Conservation (phyloP, 2,113 vertebrate genomes). For the Reinhardtius hippoglossoides region DNA sequence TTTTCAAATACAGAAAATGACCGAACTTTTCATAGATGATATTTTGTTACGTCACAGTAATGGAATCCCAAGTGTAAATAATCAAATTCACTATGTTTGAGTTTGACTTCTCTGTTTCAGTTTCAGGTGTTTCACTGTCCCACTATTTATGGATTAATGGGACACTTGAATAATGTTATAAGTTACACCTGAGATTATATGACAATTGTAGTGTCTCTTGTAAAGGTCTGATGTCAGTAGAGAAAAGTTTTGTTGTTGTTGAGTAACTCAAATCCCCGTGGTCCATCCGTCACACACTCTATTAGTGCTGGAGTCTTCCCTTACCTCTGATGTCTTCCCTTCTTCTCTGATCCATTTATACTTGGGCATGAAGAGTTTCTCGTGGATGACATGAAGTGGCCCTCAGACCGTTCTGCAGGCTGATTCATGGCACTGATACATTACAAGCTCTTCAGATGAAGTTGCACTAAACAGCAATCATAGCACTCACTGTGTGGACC, state of each 20-base stretch:
- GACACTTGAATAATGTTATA: neutral
- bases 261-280: neutral
- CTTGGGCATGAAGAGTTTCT: neutral
- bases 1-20: too few species aligned
- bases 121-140: neutral
- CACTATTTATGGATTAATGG: neutral
- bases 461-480: neutral
- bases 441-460: conserved; percentile 3
- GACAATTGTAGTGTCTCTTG: neutral
- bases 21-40: too few species aligned
- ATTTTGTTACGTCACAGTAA: neutral
- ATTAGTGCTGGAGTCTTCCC: neutral
- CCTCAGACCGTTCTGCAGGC: neutral
- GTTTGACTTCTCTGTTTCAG: neutral
- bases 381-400: too few species aligned
- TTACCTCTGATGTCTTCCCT: too few species aligned
- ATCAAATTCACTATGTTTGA: neutral
- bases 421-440: neutral
- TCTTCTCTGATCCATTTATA: neutral
- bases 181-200: neutral
- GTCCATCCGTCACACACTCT: neutral
- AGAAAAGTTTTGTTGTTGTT: neutral
- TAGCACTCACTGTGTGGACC: too few species aligned
- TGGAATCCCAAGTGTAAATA: neutral
- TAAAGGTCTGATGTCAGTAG: too few species aligned